Conservation (phyloP, 30 jellyfish, hydroid and myxozoan genomes). For the Aurelia aurita region DNA sequence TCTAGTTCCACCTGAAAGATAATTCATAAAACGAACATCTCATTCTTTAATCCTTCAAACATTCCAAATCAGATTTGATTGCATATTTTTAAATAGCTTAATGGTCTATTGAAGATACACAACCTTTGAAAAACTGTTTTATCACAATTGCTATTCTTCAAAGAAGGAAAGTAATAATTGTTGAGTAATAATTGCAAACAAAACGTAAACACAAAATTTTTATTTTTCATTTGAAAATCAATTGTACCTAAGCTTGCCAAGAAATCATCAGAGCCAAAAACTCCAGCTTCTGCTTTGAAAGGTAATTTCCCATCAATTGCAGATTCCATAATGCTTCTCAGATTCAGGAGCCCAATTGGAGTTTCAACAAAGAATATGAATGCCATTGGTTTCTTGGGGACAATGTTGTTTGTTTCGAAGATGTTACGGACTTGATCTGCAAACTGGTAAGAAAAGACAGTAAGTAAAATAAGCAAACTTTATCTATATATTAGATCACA, state of each 20-base stretch:
- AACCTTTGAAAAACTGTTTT: no score
- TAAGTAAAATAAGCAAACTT: background rate
- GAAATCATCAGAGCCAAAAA: conserved; percentile 97
- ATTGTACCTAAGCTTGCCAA: conserved; percentile 87
- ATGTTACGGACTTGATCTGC: conserved; percentile 28
- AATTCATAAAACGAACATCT: background rate
- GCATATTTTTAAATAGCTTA: no score
- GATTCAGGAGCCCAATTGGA: conserved; percentile 83
- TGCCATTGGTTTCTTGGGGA: conserved; percentile 36
- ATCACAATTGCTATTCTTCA: no score
- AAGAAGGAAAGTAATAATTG: no score
- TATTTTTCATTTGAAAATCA: no score
- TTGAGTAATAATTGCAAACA: no score
- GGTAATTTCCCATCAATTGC: conserved; percentile 44
- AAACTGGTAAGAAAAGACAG: conserved; percentile 20
- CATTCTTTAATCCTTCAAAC: no score
- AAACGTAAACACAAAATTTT: no score
- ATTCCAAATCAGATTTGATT: no score
- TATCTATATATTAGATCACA: background rate
- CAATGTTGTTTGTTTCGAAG: background rate
- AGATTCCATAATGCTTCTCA: conserved; percentile 78
- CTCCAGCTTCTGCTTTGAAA: conserved; percentile 80
- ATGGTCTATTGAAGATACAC: no score
- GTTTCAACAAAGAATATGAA: conserved; percentile 79
- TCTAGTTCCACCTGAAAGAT: conserved; percentile 80